phyloP scores from a whole-genome alignment of 2,113 vertebrate species.

The Pontoporia blainvillei region DNA sequence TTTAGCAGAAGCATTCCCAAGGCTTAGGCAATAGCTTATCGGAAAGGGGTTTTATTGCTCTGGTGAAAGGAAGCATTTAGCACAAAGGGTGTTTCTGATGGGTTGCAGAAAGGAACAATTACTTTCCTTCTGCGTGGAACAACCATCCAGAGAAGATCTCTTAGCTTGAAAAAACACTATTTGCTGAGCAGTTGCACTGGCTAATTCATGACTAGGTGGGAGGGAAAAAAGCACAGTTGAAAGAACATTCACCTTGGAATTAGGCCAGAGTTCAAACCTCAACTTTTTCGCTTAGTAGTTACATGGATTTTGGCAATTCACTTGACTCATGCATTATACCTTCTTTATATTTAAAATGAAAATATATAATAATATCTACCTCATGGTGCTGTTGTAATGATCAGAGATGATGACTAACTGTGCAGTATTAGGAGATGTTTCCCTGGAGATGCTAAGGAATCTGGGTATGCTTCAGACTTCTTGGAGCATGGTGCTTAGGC shows the following conservation, averaged over 20 bases:
- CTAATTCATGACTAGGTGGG: neutral
- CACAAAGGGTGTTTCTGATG: constrained; percentile 8
- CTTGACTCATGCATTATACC: neutral
- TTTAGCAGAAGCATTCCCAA: neutral
- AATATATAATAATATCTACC: neutral
- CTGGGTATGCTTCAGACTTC: neutral
- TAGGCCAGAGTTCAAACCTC: neutral
- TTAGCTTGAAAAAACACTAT: neutral
- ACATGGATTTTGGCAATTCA: neutral
- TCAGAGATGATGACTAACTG: neutral
- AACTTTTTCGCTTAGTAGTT: neutral
- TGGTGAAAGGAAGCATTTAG: constrained; percentile 23
- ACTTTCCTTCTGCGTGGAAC: neutral
- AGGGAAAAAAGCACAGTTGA: neutral
- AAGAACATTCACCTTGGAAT: neutral
- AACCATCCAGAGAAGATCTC: neutral
- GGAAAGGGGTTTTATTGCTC: neutral
- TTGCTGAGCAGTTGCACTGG: neutral
- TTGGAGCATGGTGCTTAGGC: neutral
- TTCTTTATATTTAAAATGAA: constrained; percentile 8
- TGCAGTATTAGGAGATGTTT: neutral
- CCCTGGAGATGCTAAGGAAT: neutral
- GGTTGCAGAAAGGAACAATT: neutral
- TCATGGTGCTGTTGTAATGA: neutral
- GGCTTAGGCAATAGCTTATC: neutral